Conservation (phyloP, 2,797 vertebrate genomes). For the Helarctos malayanus region DNA sequence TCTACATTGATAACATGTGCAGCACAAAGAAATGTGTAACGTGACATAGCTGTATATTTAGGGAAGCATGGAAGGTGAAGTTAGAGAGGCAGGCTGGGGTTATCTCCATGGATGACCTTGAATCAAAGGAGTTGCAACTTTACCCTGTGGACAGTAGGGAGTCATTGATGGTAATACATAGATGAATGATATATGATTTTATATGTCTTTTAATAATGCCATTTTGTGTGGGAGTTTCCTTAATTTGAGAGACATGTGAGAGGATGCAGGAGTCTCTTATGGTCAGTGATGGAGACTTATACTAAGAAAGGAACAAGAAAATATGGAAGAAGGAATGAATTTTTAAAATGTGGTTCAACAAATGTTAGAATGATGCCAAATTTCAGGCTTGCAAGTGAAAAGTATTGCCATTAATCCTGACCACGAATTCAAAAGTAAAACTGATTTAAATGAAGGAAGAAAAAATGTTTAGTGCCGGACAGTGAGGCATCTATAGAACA, state of each 20-base stretch:
- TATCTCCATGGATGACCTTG: background rate
- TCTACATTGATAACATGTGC: background rate
- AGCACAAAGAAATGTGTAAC: background rate
- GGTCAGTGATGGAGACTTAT: background rate
- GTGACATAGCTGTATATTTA: background rate
- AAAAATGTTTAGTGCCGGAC: background rate
- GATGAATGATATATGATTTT: background rate
- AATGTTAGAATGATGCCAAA: background rate
- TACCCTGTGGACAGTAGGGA: background rate
- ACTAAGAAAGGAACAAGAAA: background rate
- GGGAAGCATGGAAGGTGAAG: background rate
- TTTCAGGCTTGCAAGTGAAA: background rate
- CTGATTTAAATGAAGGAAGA: background rate
- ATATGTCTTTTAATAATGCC: background rate
- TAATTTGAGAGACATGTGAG: background rate
- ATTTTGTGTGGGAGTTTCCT: background rate
- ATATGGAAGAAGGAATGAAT: background rate
- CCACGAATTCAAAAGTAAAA: background rate
- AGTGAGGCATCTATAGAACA: background rate
- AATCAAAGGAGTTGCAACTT: background rate
- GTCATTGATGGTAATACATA: background rate
- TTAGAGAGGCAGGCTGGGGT: background rate
- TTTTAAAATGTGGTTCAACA: background rate
- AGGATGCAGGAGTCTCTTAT: background rate
- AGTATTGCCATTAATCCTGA: background rate